A percentile compares a stretch with the other conserved stretches of the same genome.
Evolutionary conservation across 2,888 invertebrate species (phyloP).

Genomic region (Mechanitis messenoides): DNA sequence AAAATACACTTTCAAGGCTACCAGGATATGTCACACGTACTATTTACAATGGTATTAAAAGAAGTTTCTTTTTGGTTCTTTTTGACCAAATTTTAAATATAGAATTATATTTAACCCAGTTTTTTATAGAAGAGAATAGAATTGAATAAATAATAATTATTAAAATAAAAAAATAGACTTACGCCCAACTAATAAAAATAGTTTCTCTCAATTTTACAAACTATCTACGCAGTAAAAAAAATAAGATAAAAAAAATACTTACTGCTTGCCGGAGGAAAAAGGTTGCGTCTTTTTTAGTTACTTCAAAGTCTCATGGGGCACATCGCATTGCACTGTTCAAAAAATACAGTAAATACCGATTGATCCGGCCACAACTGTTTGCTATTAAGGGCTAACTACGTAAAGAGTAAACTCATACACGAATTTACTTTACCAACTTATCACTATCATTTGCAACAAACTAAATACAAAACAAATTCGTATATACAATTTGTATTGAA

Average conservation of each 20-base stretch:
- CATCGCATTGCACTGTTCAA: conserved; percentile 46
- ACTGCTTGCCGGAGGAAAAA: conserved; percentile 26
- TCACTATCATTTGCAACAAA: conserved; percentile 34
- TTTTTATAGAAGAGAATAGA: not conserved
- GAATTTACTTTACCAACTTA: conserved; percentile 32
- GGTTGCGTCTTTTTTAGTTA: conserved; percentile 42
- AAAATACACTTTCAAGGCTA: conserved; percentile 20
- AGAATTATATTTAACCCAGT: not conserved
- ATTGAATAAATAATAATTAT: not conserved
- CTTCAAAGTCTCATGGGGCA: conserved; percentile 49
- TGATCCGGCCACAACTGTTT: conserved; percentile 42
- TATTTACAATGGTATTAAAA: conserved; percentile 10
- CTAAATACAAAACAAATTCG: conserved; percentile 29
- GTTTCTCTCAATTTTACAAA: not conserved
- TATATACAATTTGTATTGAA: conserved; percentile 31
- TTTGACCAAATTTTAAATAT: not conserved
- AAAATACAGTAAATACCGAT: conserved; percentile 46
- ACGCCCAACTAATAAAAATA: not conserved
- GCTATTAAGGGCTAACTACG: conserved; percentile 30
- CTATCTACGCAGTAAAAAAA: conserved; percentile 11
- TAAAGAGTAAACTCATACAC: conserved; percentile 29
- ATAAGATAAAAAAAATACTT: conserved; percentile 26
- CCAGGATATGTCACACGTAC: conserved; percentile 13
- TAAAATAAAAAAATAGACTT: not conserved
- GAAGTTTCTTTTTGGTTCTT: not conserved